These are phyloP conservation scores for Diachasmimorpha longicaudata DNA, from an alignment of 1,140 invertebrate genomes.

Conservation along the genomic window DNA sequence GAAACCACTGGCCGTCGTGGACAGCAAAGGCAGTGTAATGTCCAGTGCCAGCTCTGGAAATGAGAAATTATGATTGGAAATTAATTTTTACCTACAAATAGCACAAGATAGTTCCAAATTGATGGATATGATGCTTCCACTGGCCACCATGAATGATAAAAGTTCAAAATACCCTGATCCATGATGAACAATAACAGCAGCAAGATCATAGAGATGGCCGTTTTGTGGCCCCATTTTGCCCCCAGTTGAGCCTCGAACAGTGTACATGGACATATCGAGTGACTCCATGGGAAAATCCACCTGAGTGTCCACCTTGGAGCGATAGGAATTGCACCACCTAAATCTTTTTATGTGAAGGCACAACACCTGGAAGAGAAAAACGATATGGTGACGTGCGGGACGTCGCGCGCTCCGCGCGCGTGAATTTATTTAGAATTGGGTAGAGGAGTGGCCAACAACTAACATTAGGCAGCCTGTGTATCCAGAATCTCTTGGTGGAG, in stretches of 20 bases:
- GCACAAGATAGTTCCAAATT: too few species aligned
- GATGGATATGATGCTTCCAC: too few species aligned
- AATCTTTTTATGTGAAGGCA: constrained; percentile 88
- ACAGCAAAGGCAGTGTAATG: constrained; percentile 87
- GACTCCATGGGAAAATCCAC: constrained; percentile 79
- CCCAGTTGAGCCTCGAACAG: constrained; percentile 73
- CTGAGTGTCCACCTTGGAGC: constrained; percentile 81
- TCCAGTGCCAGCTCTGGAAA: constrained; percentile 77
- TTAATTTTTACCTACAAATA: too few species aligned
- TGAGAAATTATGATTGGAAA: background rate
- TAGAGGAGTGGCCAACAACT: constrained; percentile 36
- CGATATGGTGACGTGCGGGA: background rate
- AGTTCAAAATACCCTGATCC: constrained; percentile 71
- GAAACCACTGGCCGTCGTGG: constrained; percentile 83
- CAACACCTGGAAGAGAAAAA: constrained; percentile 67
- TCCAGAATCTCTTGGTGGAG: constrained; percentile 88
- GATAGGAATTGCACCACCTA: constrained; percentile 81
- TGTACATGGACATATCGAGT: constrained; percentile 82
- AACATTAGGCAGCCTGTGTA: constrained; percentile 81
- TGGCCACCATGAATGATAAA: too few species aligned
- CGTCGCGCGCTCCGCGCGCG: background rate
- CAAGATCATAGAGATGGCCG: constrained; percentile 79
- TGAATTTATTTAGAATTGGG: background rate
- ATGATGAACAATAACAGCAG: constrained; percentile 86
- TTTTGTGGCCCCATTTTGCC: constrained; percentile 69